Conservation (phyloP, 1,140 invertebrate species). For the Ceratitis capitata region DNA sequence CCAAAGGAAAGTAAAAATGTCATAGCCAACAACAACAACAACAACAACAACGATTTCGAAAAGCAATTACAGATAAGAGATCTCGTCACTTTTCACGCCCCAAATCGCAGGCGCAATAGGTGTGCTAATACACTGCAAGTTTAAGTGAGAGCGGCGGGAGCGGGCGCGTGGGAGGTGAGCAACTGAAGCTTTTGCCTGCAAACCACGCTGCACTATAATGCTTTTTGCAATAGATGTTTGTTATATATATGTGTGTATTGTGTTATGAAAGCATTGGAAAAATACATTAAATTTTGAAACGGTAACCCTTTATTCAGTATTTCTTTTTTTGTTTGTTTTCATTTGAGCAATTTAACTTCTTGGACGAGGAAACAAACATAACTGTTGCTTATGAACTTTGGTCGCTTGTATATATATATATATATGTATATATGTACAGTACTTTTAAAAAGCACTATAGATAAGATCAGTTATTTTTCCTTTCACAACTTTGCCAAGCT, state of each 20-base stretch:
- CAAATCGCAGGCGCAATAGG: constrained; percentile 22
- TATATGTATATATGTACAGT: background rate
- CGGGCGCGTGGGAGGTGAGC: background rate
- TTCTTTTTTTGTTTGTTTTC: too few relatives aligned
- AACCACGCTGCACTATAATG: background rate
- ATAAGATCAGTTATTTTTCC: constrained; percentile 2
- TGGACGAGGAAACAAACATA: background rate
- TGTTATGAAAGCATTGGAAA: background rate
- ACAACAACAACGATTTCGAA: background rate
- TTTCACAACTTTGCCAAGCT: background rate
- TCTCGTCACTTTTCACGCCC: constrained; percentile 34
- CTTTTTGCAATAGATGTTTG: too few relatives aligned
- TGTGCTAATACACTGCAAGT: background rate
- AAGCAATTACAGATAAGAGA: constrained; percentile 34
- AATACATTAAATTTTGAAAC: constrained; percentile 7
- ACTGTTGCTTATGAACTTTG: background rate
- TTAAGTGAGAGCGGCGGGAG: background rate
- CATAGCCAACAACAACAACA: constrained; percentile 10
- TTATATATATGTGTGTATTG: background rate
- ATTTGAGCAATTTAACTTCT: background rate
- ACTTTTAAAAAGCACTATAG: background rate
- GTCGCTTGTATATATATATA: background rate
- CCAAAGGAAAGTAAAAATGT: constrained; percentile 7
- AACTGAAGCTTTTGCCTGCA: background rate
- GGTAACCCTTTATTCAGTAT: background rate